A percentile compares a stretch with the other conserved stretches of the same genome.
These are phyloP conservation scores for Bombus pyrosoma DNA, from an alignment of 1,140 invertebrate genomes.

Conservation along the genomic window DNA sequence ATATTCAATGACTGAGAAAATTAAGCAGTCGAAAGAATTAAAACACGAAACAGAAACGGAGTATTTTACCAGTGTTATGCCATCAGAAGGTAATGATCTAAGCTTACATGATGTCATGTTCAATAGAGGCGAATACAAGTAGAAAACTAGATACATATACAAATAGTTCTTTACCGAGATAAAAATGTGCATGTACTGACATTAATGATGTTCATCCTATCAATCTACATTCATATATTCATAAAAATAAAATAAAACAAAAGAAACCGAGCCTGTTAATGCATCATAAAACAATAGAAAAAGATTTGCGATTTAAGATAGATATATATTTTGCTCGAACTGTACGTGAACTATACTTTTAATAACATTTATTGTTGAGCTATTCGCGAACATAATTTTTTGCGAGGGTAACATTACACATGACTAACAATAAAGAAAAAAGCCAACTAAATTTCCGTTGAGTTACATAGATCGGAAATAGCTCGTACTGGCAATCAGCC, in stretches of 20 bases:
- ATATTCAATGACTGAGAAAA: neutral
- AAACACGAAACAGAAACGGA: neutral
- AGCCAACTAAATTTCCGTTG: neutral
- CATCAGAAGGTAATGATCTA: conserved; percentile 11
- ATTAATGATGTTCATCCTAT: neutral
- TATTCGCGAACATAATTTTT: neutral
- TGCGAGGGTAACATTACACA: neutral
- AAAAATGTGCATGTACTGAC: neutral
- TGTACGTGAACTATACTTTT: conserved; percentile 68
- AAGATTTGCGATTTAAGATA: neutral
- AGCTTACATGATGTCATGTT: neutral
- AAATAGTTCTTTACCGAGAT: neutral
- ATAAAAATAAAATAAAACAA: neutral
- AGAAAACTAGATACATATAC: neutral
- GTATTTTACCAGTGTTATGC: neutral
- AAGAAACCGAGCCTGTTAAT: neutral
- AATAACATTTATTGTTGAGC: conserved; percentile 64
- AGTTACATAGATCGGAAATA: conserved; percentile 48
- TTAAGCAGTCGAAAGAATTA: neutral
- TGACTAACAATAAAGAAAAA: neutral
- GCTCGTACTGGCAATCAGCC: conserved; percentile 49
- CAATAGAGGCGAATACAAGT: neutral
- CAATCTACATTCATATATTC: neutral
- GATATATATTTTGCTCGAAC: conserved; percentile 15
- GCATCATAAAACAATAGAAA: neutral